Evolutionary conservation across 2,888 invertebrate species (phyloP), one percentile per base, ranked within the genome.

Genomic region (Drosophila infuscata): DNA sequence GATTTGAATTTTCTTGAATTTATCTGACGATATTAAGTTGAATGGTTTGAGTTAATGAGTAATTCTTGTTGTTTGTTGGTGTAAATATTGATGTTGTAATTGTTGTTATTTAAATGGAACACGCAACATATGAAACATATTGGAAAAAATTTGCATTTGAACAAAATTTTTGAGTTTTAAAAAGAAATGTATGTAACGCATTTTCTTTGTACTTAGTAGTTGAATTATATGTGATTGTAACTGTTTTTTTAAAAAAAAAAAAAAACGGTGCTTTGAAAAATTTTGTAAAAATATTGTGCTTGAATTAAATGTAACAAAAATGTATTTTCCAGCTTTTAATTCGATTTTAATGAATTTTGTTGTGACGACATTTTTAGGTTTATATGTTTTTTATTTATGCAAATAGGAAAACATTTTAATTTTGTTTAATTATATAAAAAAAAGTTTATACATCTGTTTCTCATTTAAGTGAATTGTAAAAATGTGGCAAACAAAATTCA

Each of bases 281-380:
- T 89, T 84, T 90, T 66, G 81, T 74, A 71, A 88, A 89, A 87
- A 88, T 81, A 88, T 72, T 79, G 89, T 89, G 89, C 91, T 78
- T 71, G 81, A 83, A 83, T 87, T 82, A 79, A 79, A 81, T 81
- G 68, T 82, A 87, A 91, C 86, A 83, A 83, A 90, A 90, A 80
- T 76, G 7, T 67, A 65, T 68, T 75, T 75, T 73, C 62, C 79
- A 73, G 71, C 70, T 69, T 71, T 71, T 32, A 56, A 48, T 67
- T 65, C 61, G 20, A 36, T 63, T 70, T 85, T 64, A 77, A 84
- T 88, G 81, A 84, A 76, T 79, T 87, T 81, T 81, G 82, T 83
- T 91, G 46, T 25, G 8, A 46, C 25, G 25, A 25, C 25, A 46
- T 46, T 90, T 76, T 49, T 29, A 41, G 66, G 51, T 70, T 68